Conservation (phyloP, 2,113 vertebrate species). For the Alouatta palliata region DNA sequence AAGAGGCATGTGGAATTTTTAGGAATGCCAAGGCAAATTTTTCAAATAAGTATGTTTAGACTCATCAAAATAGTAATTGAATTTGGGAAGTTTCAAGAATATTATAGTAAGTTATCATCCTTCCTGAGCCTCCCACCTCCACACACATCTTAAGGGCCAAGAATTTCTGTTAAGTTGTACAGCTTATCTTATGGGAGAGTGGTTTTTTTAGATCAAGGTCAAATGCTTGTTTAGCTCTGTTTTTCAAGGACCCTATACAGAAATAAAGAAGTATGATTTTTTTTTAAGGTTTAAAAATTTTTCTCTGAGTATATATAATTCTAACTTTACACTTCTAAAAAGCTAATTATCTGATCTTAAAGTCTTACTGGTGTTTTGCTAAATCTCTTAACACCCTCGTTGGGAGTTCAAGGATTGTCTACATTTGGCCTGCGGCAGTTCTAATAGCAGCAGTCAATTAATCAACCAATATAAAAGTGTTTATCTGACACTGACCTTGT, state of each 20-base stretch:
- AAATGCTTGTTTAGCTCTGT: neutral
- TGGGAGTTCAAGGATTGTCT: conserved; percentile 44
- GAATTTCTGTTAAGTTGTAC: neutral
- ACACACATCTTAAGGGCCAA: neutral
- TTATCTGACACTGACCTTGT: conserved; percentile 48
- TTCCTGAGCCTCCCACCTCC: neutral
- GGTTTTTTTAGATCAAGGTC: neutral
- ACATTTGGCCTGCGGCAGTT: conserved; percentile 30
- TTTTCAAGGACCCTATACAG: neutral
- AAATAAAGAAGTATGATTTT: conserved; percentile 5
- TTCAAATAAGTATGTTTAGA: neutral
- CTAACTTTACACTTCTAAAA: conserved; percentile 14
- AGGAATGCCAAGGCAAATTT: neutral
- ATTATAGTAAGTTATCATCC: neutral
- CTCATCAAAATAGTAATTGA: neutral
- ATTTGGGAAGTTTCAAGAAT: conserved; percentile 26
- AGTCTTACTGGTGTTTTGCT: conserved; percentile 3
- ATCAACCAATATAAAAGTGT: conserved; percentile 39
- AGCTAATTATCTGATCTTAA: conserved; percentile 7
- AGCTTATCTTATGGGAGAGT: neutral
- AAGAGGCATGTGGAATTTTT: neutral
- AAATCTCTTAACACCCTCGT: neutral
- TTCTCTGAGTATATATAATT: neutral
- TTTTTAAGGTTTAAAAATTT: neutral
- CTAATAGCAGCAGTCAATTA: conserved; percentile 43